Evolutionary conservation across 2,888 invertebrate genomes (phyloP).

Genomic region (Morpho deidamia): DNA sequence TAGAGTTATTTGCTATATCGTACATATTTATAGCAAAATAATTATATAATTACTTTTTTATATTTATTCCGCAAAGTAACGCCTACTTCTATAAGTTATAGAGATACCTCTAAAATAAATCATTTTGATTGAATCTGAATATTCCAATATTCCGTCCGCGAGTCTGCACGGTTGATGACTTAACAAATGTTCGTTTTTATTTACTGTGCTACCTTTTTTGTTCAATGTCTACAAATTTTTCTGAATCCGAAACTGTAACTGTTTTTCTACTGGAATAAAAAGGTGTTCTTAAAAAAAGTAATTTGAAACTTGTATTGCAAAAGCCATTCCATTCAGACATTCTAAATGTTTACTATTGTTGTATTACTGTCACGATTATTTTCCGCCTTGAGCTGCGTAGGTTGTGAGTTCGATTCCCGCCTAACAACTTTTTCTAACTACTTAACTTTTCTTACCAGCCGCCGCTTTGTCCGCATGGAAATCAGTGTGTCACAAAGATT

Average conservation of each 20-base stretch:
- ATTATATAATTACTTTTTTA: too few species aligned
- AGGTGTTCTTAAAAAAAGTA: not conserved
- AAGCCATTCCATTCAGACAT: not conserved
- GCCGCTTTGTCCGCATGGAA: too few species aligned
- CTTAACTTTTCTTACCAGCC: too few species aligned
- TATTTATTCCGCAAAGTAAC: too few species aligned
- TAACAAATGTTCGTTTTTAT: conserved; percentile 25
- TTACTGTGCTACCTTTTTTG: conserved; percentile 33
- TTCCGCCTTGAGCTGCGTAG: too few species aligned
- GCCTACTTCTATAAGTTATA: too few species aligned
- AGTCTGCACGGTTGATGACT: conserved; percentile 34
- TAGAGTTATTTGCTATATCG: too few species aligned
- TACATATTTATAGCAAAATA: too few species aligned
- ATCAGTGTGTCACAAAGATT: too few species aligned
- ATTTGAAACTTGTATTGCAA: not conserved
- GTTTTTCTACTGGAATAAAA: conserved; percentile 8
- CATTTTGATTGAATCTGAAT: conserved; percentile 1
- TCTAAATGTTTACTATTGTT: not conserved
- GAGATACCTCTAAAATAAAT: too few species aligned
- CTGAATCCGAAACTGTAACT: conserved; percentile 28
- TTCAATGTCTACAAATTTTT: conserved; percentile 30
- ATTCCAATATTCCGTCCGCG: conserved; percentile 26
- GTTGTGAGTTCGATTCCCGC: too few species aligned
- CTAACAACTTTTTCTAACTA: too few species aligned
- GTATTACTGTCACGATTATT: not conserved